phyloP scores from a whole-genome alignment of 2,113 vertebrate species.

The Tragelaphus buxtoni region DNA sequence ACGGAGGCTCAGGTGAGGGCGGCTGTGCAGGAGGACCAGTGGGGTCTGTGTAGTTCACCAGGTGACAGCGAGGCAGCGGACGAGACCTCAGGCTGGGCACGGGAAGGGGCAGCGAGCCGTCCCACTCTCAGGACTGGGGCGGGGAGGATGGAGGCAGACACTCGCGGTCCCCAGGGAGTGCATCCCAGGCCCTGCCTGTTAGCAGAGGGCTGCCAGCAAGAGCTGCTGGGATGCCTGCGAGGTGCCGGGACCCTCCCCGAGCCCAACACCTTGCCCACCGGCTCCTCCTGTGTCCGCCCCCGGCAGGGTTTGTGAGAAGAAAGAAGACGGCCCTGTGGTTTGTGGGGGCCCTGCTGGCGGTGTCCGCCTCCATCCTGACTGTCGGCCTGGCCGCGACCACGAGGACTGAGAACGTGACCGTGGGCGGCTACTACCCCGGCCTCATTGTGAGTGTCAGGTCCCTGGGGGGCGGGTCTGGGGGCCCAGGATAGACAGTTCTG shows the following conservation, averaged over 20 bases:
- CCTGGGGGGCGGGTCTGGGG: background rate
- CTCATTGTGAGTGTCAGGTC: conserved; percentile 88
- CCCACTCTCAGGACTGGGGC: background rate
- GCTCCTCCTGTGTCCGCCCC: background rate
- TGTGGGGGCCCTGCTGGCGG: conserved; percentile 84
- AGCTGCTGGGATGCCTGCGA: background rate
- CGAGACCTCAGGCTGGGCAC: background rate
- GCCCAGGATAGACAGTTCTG: background rate
- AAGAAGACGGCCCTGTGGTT: conserved; percentile 89
- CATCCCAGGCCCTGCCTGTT: rapidly evolving
- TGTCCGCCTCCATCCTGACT: conserved; percentile 87
- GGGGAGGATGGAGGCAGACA: background rate
- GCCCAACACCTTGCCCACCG: rapidly evolving
- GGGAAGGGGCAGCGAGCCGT: rapidly evolving
- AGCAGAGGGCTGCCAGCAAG: background rate
- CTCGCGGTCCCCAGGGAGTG: rapidly evolving
- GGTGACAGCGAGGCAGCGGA: rapidly evolving
- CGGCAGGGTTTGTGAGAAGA: conserved; percentile 86
- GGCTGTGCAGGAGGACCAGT: background rate
- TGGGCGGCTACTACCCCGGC: conserved; percentile 94
- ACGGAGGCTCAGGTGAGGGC: rapidly evolving
- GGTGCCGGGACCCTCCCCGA: background rate
- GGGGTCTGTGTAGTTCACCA: background rate
- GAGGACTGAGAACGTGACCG: conserved; percentile 90
- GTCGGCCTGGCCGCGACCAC: conserved; percentile 91